Base-by-base conservation (phyloP, 2,888 invertebrate genomes). In the Agrotis clavis region DNA sequence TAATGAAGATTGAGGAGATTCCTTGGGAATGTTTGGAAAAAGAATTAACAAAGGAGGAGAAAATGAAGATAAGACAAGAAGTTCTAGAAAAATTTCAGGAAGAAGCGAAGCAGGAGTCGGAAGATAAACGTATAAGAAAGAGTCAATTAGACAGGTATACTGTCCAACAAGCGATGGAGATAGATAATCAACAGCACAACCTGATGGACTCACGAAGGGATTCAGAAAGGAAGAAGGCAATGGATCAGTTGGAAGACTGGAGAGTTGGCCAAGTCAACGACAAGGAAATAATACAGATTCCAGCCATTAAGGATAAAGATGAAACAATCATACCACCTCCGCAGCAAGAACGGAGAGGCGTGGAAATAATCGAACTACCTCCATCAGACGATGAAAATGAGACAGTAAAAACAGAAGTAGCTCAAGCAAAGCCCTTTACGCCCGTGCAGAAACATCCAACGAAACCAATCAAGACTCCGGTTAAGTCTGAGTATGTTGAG, bases 201-300 rank as follows among this genome's bases (percentile, higher is more conserved):
- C 88, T 97, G 79, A 98, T 98, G 92, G 97, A 98, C 73, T 90
- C 93, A 1, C 96, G 97, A 62, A 97, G 97, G 88, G 96, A 97
- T 79, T 89, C 91, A 0, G 97, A 98, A 89, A 96, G 97, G 79
- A 93, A 95, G 61, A 96, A 96, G 87, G 98, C 98, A 4, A 97
- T 98, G 95, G 95, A 96, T 1, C 97, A 98, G 79, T 92, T 98
- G 56, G 97, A 98, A 87, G 93, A 96, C 69, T 98, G 97, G 97
- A 94, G 96, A 83, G 84, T 87, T 5, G 88, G 89, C 56, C 81
- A 87, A 30, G 74, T 30, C 35, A 35, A 67, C 18, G 16, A 16
- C 21, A 51, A 47, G 16, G 68, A 75, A 21, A 54, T 50, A 53
- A 61, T 35, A 13, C 54, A 4, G 5, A 14, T 50, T 9, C 18